Conservation (phyloP, 2,888 invertebrate species). For the Leptothorax acervorum region DNA sequence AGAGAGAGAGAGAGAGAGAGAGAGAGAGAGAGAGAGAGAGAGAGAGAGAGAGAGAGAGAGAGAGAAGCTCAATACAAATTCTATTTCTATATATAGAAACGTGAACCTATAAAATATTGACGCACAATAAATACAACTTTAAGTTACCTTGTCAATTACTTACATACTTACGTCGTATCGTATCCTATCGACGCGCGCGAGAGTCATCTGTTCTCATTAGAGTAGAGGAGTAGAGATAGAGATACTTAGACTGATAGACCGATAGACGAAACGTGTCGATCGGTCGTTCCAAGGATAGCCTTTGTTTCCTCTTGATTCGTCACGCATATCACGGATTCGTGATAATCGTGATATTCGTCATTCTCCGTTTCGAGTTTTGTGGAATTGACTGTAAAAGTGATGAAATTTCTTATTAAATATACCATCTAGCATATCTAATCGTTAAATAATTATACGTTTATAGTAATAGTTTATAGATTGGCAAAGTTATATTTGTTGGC, state of each 20-base stretch:
- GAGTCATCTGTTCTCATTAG: background rate
- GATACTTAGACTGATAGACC: background rate
- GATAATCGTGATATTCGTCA: slow-evolving; percentile 19
- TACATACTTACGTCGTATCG: background rate
- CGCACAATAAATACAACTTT: too few species aligned
- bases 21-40: too few species aligned
- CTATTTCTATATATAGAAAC: too few species aligned
- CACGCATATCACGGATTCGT: slow-evolving; percentile 2
- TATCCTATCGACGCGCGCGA: background rate
- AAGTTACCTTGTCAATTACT: background rate
- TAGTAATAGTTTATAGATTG: too few species aligned
- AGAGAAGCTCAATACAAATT: too few species aligned
- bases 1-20: too few species aligned
- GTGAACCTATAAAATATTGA: too few species aligned
- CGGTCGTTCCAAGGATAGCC: background rate
- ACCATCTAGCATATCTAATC: too few species aligned
- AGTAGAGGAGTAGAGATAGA: background rate
- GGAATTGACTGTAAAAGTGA: slow-evolving; percentile 11
- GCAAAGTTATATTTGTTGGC: too few species aligned
- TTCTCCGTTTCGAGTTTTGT: background rate
- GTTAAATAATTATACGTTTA: too few species aligned
- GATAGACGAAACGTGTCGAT: background rate
- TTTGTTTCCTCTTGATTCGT: slow-evolving; percentile 35
- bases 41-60: too few species aligned
- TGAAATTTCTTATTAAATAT: slow-evolving; percentile 12